Conservation (phyloP, 2,113 vertebrate species). For the Promerops cafer region DNA sequence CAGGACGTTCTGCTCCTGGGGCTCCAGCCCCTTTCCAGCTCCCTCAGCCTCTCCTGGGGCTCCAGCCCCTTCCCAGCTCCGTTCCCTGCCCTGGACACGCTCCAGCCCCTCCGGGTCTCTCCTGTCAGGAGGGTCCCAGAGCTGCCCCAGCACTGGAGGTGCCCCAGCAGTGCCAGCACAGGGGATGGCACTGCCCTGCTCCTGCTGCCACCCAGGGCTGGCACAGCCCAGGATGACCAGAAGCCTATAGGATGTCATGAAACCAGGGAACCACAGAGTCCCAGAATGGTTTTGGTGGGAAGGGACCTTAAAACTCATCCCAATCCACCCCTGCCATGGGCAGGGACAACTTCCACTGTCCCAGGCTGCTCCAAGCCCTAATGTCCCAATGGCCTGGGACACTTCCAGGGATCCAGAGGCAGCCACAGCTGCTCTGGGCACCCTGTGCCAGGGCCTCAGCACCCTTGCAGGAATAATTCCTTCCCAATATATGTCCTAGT, state of each 20-base stretch:
- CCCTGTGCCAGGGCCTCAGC: background rate
- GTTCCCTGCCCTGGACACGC: background rate
- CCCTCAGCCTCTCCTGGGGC: background rate
- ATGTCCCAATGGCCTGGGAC: background rate
- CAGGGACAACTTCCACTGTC: background rate
- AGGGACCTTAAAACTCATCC: background rate
- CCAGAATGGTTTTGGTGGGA: background rate
- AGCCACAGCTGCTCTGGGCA: background rate
- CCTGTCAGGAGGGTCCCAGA: background rate
- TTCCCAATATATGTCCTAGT: background rate
- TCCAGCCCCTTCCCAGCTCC: no score
- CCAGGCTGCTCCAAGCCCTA: background rate
- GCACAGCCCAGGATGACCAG: background rate
- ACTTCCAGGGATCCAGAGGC: background rate
- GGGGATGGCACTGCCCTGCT: background rate
- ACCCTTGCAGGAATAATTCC: background rate
- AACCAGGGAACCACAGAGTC: background rate
- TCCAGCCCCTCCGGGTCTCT: background rate
- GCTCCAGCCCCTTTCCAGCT: background rate
- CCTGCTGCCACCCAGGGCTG: background rate
- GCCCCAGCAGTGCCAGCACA: background rate
- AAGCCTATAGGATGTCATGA: background rate
- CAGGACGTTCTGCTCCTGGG: background rate
- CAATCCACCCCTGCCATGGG: accelerated
- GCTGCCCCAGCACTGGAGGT: background rate